Evolutionary conservation across 1,140 invertebrate species (phyloP), one percentile per base, ranked within the genome.

Genomic region (Latrodectus geometricus): DNA sequence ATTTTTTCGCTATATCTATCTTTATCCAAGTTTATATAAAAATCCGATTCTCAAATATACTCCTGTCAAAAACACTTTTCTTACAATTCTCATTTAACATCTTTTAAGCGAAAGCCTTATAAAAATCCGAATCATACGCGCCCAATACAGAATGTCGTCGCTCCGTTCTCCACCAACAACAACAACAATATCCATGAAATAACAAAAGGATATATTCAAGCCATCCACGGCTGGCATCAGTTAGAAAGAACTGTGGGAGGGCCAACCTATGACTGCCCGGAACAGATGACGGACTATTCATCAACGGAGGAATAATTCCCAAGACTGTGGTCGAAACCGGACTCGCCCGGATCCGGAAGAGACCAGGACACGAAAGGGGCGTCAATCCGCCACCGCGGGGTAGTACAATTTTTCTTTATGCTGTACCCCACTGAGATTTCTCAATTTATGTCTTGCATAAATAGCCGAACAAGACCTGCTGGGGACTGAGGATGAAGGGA

Each of bases 291-390:
- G 68, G 68, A 23, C 17, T 23, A 69, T 69, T 23, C 68, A 69
- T 69, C 68, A 69, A 4, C 12, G 68, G 20, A 69, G n/a, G 21
- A 69, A 20, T n/a, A 69, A 20, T n/a, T 69, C 68, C 68, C 68
- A 69, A n/a, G 9, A 11, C 9, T 23, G 9, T n/a, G 68, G 21
- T 69, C 68, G 68, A 23, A 69, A 69, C 68, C 68, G 68, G 68
- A 69, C 68, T 69, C n/a, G 17, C 9, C 48, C 48, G 12, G 1
- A 50, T 74, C 21, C 72, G 72, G 72, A 15, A 74, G 21, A 74
- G 21, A 23, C 21, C n/a, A 69, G 21, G 68, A 74, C 72, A 74
- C 72, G 72, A 21, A 74, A 74, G 72, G 72, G 72, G 72, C 72
- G 72, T 35, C 23, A 23, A 69, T n/a, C 68, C 15, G 4, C 9